These are phyloP conservation scores for Paraescarpia echinospica DNA, from an alignment of 1,140 invertebrate species.

Conservation along the genomic window DNA sequence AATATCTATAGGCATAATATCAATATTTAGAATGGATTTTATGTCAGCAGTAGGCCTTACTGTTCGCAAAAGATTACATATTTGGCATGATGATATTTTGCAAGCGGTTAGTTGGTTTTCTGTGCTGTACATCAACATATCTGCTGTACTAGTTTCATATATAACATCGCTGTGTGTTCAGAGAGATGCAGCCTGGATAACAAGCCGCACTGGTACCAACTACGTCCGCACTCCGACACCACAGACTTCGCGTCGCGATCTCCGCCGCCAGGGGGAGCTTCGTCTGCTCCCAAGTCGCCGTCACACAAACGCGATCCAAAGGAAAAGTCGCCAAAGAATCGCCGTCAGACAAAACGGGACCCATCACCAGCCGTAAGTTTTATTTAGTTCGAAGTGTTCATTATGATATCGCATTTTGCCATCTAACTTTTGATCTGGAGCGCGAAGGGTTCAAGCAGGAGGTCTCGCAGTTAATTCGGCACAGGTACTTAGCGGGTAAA, in stretches of 20 bases:
- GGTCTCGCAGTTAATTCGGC: too few relatives aligned
- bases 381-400: not conserved
- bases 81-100: too few relatives aligned
- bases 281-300: not conserved
- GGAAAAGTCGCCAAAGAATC: not conserved
- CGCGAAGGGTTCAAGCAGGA: too few relatives aligned
- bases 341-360: not conserved
- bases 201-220: constrained; percentile 62
- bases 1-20: not conserved
- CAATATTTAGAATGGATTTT: constrained; percentile 18
- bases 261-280: not conserved
- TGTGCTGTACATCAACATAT: too few relatives aligned
- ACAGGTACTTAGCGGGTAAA: too few relatives aligned
- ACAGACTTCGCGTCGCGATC: not conserved
- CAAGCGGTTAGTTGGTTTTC: too few relatives aligned
- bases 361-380: not conserved
- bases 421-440: not conserved
- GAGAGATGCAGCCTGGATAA: constrained; percentile 62
- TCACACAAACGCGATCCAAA: not conserved
- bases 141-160: too few relatives aligned
- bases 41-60: constrained; percentile 25
- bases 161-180: constrained; percentile 33
- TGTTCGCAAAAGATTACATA: constrained; percentile 24
- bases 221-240: constrained; percentile 46
- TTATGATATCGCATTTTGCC: not conserved